Base-by-base conservation (phyloP, 1,140 invertebrate species). In the Neuroterus valhalla region DNA sequence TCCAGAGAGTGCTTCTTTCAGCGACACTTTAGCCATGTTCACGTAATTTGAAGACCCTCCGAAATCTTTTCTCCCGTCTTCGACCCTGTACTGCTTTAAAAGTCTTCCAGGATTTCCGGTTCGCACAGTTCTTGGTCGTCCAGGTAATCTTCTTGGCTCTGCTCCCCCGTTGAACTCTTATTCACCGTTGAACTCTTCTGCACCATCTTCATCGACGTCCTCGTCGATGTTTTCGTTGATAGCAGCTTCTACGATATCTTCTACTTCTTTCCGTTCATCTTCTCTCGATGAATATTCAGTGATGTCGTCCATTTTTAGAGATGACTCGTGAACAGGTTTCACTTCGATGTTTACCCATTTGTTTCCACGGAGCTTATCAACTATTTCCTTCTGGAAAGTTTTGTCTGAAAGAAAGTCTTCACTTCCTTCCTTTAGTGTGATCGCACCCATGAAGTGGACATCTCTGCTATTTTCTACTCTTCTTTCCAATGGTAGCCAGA, bases 381-480 rank as follows among this genome's bases (percentile, higher is more conserved):
- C n/a, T 45, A 2, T 10, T 12, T 45, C 44, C 2, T 45, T 3
- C 12, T 11, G 11, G 44, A 45, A 5, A 2, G 21, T 21, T 46
- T 2, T 14, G 2, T n/a, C 31, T 4, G 12, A 6, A 14, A 1
- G 12, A 50, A 21, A 52, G 3, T 45, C 26, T 48, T 6, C 21
- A 15, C 19, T 12, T 44, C 2, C n/a, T 38, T 62, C 12, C 12
- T 19, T 44, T 2, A 44, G 42, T 15, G 66, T 6, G 12, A 62
- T 23, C 82, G 10, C 44, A 14, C 72, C 70, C 4, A 68, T 21
- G 21, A 84, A 84, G 19, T 77, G 66, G 10, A 85, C 82, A 70
- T 86, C 82, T 75, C 80, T 75, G 45, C 80, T 81, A 3, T 78
- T 10, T 17, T 72, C 48, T 1, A 84, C 71, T 52, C 79, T 77